phyloP scores from a whole-genome alignment of 2,113 vertebrate genomes.

The Rutilus rutilus region DNA sequence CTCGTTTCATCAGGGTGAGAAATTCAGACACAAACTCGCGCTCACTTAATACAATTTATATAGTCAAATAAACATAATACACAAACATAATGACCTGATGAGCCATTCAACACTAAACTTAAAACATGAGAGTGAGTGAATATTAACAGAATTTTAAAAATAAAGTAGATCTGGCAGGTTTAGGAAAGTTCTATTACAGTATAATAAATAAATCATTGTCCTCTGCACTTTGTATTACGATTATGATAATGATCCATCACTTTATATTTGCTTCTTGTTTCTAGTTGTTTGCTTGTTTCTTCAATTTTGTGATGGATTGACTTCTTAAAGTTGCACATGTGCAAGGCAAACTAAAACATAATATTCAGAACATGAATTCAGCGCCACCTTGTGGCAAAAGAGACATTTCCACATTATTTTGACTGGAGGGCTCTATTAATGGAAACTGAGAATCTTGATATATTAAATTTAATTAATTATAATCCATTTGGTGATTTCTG shows the following conservation, averaged over 20 bases:
- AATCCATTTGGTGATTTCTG: neutral
- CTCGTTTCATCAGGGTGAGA: slow-evolving; percentile 79
- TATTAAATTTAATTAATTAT: neutral
- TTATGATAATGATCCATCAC: neutral
- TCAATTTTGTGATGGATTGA: neutral
- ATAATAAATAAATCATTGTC: neutral
- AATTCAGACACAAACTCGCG: neutral
- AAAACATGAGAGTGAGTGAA: neutral
- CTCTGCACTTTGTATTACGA: neutral
- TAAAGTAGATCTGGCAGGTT: neutral
- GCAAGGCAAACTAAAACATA: neutral
- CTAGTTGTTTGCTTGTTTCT: neutral
- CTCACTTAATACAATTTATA: neutral
- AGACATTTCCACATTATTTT: neutral
- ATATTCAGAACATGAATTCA: neutral
- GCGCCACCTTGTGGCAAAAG: slow-evolving; percentile 10
- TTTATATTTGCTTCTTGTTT: neutral
- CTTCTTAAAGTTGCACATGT: neutral
- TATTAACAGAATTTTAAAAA: neutral
- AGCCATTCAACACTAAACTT: neutral
- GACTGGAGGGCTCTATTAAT: neutral
- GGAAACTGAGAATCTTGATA: neutral
- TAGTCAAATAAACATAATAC: neutral
- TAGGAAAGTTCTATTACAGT: neutral
- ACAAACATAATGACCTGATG: neutral